Percentiles rank a stretch among this genome's conserved stretches.
Conservation (phyloP, 2,797 vertebrate genomes). For the Galaxias olidus region DNA sequence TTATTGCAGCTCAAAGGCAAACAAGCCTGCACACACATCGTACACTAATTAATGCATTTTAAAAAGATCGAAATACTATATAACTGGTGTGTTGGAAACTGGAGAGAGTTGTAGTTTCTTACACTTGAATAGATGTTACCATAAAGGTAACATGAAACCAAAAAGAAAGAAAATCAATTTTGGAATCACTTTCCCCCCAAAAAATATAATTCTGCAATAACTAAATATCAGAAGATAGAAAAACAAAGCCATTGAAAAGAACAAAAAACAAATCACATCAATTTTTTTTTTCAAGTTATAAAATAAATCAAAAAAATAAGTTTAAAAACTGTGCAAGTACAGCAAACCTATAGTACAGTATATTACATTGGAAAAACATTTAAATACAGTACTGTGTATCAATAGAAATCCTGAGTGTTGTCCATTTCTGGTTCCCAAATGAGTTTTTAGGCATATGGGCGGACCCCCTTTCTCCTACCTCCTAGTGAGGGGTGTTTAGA, state of each 20-base stretch:
- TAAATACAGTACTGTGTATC: conserved; percentile 86
- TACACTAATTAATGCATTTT: conserved; percentile 27
- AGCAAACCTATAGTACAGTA: conserved; percentile 86
- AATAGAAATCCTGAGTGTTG: conserved; percentile 85
- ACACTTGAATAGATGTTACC: conserved; percentile 52
- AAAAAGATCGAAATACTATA: conserved; percentile 59
- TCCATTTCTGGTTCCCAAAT: conserved; percentile 73
- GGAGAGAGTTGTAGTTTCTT: conserved; percentile 37
- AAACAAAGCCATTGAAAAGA: conserved; percentile 63
- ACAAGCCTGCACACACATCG: conserved; percentile 43
- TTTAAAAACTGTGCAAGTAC: conserved; percentile 85
- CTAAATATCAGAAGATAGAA: conserved; percentile 63
- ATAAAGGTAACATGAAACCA: too few species aligned
- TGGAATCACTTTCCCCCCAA: not conserved
- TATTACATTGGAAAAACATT: conserved; percentile 79
- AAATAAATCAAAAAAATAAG: conserved; percentile 66
- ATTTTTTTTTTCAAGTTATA: conserved; percentile 78
- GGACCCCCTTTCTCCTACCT: conserved; percentile 47
- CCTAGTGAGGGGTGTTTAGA: conserved; percentile 30
- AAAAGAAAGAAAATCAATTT: too few species aligned
- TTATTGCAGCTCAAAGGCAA: conserved; percentile 14
- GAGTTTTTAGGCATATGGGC: conserved; percentile 53
- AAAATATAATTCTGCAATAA: conserved; percentile 61
- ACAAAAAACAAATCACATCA: conserved; percentile 67
- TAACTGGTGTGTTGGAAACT: conserved; percentile 65